Conservation (phyloP, 2,797 vertebrate species). For the Peromyscus eremicus region DNA sequence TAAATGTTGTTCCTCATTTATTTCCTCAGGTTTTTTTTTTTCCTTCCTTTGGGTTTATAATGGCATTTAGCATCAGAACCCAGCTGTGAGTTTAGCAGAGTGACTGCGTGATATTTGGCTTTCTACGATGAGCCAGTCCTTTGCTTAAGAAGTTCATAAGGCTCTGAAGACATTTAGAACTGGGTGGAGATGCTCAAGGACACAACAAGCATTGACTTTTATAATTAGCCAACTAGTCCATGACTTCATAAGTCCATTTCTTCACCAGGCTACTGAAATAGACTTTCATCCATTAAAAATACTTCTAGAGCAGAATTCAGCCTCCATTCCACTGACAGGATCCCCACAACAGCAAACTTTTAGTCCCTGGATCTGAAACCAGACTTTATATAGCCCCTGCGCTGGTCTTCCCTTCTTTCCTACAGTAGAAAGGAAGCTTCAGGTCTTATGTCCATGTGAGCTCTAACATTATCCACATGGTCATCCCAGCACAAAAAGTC, state of each 20-base stretch:
- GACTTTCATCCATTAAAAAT: background rate
- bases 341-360: background rate
- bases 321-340: background rate
- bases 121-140: background rate
- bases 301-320: constrained; percentile 7
- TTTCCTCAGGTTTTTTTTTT: background rate
- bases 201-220: background rate
- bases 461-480: background rate
- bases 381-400: background rate
- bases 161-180: background rate
- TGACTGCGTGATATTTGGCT: background rate
- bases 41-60: background rate
- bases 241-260: background rate
- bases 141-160: background rate
- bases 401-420: constrained; percentile 2
- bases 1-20: background rate
- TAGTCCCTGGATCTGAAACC: background rate
- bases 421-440: background rate
- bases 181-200: background rate
- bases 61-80: constrained; percentile 11
- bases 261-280: background rate
- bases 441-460: background rate
- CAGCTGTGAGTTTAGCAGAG: background rate
- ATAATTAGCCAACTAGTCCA: background rate
- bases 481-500: background rate